Evolutionary conservation across 2,888 invertebrate genomes (phyloP).

Genomic region (Eilema depressum): DNA sequence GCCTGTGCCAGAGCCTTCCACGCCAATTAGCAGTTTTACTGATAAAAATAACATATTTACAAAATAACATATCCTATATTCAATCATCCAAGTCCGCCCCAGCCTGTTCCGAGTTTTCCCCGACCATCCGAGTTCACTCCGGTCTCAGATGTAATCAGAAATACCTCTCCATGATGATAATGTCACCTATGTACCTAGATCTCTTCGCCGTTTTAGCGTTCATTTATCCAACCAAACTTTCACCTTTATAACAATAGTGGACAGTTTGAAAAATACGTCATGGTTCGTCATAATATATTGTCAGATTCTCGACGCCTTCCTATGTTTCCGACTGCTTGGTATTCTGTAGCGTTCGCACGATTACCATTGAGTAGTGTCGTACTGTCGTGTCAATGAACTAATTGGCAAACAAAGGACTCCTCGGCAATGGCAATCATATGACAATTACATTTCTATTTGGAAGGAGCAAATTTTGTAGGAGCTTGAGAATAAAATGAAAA

Average conservation of each 20-base stretch:
- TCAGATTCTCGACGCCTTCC: background rate
- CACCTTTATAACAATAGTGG: background rate
- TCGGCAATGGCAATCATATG: slow-evolving; percentile 36
- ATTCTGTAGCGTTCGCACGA: slow-evolving; percentile 54
- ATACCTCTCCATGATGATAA: no score
- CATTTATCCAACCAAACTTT: no score
- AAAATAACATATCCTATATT: no score
- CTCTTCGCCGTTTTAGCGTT: no score
- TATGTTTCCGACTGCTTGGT: slow-evolving; percentile 56
- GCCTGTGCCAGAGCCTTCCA: no score
- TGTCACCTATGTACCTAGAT: no score
- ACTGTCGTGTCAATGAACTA: slow-evolving; percentile 75
- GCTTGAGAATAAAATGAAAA: background rate
- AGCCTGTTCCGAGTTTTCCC: no score
- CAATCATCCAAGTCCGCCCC: no score
- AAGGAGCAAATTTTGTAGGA: background rate
- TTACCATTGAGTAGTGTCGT: slow-evolving; percentile 65
- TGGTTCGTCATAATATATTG: background rate
- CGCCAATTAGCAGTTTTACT: no score
- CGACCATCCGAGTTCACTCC: no score
- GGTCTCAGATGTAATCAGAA: no score
- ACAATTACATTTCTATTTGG: slow-evolving; percentile 41
- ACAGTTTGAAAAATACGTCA: background rate
- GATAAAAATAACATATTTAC: no score
- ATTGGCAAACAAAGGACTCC: slow-evolving; percentile 72